Conservation (phyloP, 2,888 invertebrate genomes). For the Caenorhabditis drosophilae region DNA sequence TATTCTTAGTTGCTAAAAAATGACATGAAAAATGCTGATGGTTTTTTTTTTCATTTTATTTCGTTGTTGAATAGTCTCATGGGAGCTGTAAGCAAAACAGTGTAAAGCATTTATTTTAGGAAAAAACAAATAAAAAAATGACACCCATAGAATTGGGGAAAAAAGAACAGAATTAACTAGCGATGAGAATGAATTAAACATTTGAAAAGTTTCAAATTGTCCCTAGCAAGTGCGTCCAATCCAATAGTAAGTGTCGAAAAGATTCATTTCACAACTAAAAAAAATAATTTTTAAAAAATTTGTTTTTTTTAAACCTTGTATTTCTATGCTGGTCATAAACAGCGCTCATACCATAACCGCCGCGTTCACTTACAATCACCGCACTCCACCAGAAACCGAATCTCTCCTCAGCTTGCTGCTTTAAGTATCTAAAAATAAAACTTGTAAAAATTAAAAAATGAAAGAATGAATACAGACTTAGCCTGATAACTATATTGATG, state of each 20-base stretch:
- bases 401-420: constrained; percentile 66
- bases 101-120: neutral
- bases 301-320: no score
- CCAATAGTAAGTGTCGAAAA: constrained; percentile 68
- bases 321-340: constrained; percentile 67
- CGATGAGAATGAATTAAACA: neutral
- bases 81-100: neutral
- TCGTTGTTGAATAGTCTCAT: constrained; percentile 7
- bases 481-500: constrained; percentile 69
- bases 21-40: neutral
- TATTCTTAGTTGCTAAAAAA: neutral
- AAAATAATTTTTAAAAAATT: no score
- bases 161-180: constrained; percentile 10
- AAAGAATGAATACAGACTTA: constrained; percentile 48
- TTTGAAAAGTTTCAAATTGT: neutral
- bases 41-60: constrained; percentile 10
- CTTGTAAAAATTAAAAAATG: neutral
- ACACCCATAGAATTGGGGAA: neutral
- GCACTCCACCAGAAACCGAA: constrained; percentile 69
- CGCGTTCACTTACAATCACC: constrained; percentile 66
- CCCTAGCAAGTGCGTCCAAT: constrained; percentile 65
- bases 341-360: constrained; percentile 68
- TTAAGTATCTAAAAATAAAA: constrained; percentile 58
- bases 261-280: constrained; percentile 67
- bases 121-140: neutral